Evolutionary conservation across 2,113 vertebrate species (phyloP).

Genomic region (Corydoras sp.): DNA sequence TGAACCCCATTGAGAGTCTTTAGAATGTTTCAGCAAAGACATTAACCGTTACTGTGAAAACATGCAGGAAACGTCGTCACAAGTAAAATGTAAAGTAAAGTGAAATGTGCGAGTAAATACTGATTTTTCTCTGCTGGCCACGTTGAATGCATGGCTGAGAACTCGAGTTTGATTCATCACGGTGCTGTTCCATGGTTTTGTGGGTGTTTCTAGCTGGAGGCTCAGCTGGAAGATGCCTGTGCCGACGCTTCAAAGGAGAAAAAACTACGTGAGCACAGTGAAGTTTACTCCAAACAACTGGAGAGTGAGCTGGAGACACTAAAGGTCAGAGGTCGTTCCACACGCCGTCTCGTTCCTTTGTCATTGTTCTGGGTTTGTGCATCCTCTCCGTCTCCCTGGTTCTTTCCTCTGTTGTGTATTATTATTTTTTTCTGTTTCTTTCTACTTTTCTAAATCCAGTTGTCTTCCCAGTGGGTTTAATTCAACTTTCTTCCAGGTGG

Average conservation of each 20-base stretch:
- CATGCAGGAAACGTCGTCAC: no score
- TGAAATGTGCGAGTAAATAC: no score
- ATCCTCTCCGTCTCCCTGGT: background rate
- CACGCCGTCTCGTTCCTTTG: background rate
- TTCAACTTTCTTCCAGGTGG: background rate
- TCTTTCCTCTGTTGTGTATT: background rate
- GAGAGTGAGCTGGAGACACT: conserved; percentile 83
- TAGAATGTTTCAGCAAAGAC: no score
- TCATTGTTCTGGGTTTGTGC: background rate
- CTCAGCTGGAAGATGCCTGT: conserved; percentile 76
- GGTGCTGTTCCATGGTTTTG: conserved; percentile 15
- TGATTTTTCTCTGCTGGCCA: no score
- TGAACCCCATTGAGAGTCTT: no score
- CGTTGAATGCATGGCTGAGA: no score
- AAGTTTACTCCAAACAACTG: conserved; percentile 84
- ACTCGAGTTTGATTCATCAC: background rate
- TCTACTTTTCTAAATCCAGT: background rate
- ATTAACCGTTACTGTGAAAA: no score
- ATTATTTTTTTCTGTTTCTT: background rate
- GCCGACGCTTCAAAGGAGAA: conserved; percentile 89
- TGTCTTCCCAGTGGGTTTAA: background rate
- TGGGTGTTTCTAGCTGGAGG: conserved; percentile 76
- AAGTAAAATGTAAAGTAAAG: no score
- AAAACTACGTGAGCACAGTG: conserved; percentile 89
- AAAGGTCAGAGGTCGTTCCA: conserved; percentile 71